A percentile compares a stretch with the other conserved stretches of the same genome.
Evolutionary conservation across 2,797 vertebrate species (phyloP).

Genomic region (Thaleichthys pacificus): DNA sequence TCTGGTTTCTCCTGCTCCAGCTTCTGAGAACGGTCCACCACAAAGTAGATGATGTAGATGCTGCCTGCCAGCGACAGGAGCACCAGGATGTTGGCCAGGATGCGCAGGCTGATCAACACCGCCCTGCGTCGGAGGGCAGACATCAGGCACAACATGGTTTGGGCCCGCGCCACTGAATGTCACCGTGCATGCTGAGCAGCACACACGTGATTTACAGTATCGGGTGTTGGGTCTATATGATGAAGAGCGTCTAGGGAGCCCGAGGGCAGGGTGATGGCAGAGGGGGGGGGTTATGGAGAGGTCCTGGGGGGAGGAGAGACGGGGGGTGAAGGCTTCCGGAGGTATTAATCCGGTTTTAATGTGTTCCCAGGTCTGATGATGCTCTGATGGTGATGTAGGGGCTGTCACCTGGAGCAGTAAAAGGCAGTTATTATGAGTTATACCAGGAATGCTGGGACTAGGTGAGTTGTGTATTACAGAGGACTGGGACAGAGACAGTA

Average conservation of each 20-base stretch:
- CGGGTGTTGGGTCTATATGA: background rate
- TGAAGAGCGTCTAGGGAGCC: background rate
- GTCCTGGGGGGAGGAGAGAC: conserved; percentile 5
- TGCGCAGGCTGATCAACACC: conserved; percentile 88
- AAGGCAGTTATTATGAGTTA: conserved; percentile 39
- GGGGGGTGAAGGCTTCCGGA: background rate
- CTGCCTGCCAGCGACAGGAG: conserved; percentile 93
- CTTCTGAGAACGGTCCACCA: conserved; percentile 95
- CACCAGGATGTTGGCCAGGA: conserved; percentile 93
- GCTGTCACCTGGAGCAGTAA: conserved; percentile 21
- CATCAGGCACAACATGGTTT: background rate
- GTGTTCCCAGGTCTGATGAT: conserved; percentile 23
- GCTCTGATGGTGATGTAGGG: conserved; percentile 32
- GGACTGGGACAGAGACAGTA: conserved; percentile 28
- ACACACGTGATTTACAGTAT: background rate
- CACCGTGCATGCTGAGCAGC: too few species aligned
- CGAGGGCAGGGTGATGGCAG: background rate
- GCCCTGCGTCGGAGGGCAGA: conserved; percentile 71
- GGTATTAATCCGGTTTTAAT: conserved; percentile 41
- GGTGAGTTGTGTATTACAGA: conserved; percentile 42
- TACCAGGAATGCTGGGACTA: background rate
- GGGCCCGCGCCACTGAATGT: too few species aligned
- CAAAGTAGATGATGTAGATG: conserved; percentile 99
- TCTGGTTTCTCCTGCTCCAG: conserved; percentile 88
- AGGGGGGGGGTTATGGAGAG: background rate